Base-by-base conservation (phyloP, 35 echinoderm and acorn worm genomes). In the Ophioderma brevispina region DNA sequence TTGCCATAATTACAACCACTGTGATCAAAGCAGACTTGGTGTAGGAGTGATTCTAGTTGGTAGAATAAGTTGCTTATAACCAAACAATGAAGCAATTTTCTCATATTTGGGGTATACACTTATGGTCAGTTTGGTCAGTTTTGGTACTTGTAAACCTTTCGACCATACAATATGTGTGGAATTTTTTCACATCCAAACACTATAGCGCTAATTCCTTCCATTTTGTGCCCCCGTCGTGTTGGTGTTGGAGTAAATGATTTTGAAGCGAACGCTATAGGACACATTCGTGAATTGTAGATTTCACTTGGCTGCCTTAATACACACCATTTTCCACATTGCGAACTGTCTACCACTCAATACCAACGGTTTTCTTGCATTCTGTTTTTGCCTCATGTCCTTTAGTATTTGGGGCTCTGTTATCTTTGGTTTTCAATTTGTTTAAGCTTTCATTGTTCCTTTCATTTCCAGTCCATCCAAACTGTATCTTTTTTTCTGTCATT, bases 71-170 rank as follows among this genome's bases (percentile, higher is more conserved):
- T n/a, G n/a, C n/a, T n/a, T n/a, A n/a, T n/a, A n/a, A n/a, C n/a
- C n/a, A n/a, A n/a, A n/a, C n/a, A n/a, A n/a, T n/a, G n/a, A n/a
- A n/a, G n/a, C n/a, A n/a, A n/a, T n/a, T n/a, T n/a, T n/a, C n/a
- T n/a, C n/a, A n/a, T n/a, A n/a, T n/a, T n/a, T n/a, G n/a, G n/a
- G n/a, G n/a, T n/a, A n/a, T n/a, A n/a, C n/a, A n/a, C n/a, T n/a
- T n/a, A n/a, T 78, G 81, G 35, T 92, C 90, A 17, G 64, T 52
- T 59, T 92, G 28, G n/a, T n/a, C n/a, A n/a, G n/a, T n/a, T n/a
- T n/a, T n/a, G n/a, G n/a, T n/a, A n/a, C n/a, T n/a, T 79, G 43
- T 41, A 39, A 0, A 15, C 86, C 36, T 38, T 37, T 78, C 36
- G 36, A 42, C 59, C 70, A 86, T 14, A 91, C 17, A 40, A n/a